Conservation (phyloP, 2,888 invertebrate species). For the Theretra japonica region DNA sequence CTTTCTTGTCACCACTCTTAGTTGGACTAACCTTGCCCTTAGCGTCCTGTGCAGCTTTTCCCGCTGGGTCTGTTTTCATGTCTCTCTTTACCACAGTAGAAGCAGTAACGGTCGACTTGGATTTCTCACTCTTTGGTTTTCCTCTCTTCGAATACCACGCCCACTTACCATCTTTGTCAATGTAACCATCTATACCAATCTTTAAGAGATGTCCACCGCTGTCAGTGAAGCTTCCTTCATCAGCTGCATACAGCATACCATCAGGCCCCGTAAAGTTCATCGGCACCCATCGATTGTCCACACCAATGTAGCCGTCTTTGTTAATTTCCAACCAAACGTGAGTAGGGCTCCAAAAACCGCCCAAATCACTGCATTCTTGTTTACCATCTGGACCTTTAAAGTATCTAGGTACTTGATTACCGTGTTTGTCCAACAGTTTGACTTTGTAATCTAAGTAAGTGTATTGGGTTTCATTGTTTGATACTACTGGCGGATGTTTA, state of each 20-base stretch:
- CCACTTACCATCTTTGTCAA: constrained; percentile 76
- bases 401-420: constrained; percentile 72
- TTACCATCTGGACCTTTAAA: constrained; percentile 78
- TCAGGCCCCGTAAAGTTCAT: constrained; percentile 75
- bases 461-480: constrained; percentile 66
- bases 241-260: constrained; percentile 71
- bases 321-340: constrained; percentile 74
- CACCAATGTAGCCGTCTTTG: constrained; percentile 77
- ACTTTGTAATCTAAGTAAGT: constrained; percentile 77
- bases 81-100: constrained; percentile 46
- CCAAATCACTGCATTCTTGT: constrained; percentile 75
- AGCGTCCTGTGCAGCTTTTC: constrained; percentile 40
- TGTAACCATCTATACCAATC: constrained; percentile 75
- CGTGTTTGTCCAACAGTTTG: constrained; percentile 70
- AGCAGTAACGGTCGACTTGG: constrained; percentile 51
- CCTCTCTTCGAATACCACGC: constrained; percentile 61
- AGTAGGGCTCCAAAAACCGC: constrained; percentile 73
- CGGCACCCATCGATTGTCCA: constrained; percentile 76
- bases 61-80: constrained; percentile 38
- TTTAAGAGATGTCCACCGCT: constrained; percentile 55
- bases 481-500: constrained; percentile 62
- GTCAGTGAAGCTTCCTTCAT: constrained; percentile 72
- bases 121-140: constrained; percentile 44
- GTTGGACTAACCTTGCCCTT: constrained; percentile 39
- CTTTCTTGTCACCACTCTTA: constrained; percentile 42